Percentiles rank a stretch among this genome's conserved stretches.
Evolutionary conservation across 1,140 invertebrate genomes (phyloP).

Genomic region (Drosophila murphyi): DNA sequence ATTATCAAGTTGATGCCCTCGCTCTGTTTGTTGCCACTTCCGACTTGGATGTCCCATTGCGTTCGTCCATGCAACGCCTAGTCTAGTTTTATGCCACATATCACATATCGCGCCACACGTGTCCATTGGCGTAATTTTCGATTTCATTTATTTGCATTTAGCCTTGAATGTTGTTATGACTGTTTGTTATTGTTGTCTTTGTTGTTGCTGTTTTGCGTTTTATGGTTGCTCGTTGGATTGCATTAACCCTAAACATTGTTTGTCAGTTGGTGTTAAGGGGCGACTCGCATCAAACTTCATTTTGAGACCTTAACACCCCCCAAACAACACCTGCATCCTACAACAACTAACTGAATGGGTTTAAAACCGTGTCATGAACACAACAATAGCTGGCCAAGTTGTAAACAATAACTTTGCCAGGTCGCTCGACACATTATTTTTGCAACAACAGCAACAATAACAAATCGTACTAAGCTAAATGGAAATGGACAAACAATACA

Average conservation of each 20-base stretch:
- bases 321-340: background rate
- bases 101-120: too few relatives aligned
- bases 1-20: background rate
- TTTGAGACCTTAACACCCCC: conserved; percentile 32
- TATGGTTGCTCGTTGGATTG: conserved; percentile 1
- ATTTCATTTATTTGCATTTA: conserved; percentile 65
- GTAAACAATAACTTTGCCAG: conserved; percentile 11
- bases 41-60: conserved; percentile 23
- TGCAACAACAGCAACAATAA: conserved; percentile 7
- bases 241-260: background rate
- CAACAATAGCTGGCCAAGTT: background rate
- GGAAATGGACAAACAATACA: conserved; percentile 1
- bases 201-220: conserved; percentile 13
- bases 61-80: conserved; percentile 2
- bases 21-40: background rate
- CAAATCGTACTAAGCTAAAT: conserved; percentile 6
- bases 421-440: conserved; percentile 2
- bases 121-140: conserved; percentile 39
- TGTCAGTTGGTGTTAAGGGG: background rate
- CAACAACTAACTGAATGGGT: conserved; percentile 16
- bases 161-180: conserved; percentile 54
- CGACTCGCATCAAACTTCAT: conserved; percentile 20
- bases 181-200: conserved; percentile 9
- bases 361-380: conserved; percentile 32
- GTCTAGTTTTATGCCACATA: background rate